phyloP scores from a whole-genome alignment of 1,140 invertebrate species.

The Macrotrachela quadricornifera region DNA sequence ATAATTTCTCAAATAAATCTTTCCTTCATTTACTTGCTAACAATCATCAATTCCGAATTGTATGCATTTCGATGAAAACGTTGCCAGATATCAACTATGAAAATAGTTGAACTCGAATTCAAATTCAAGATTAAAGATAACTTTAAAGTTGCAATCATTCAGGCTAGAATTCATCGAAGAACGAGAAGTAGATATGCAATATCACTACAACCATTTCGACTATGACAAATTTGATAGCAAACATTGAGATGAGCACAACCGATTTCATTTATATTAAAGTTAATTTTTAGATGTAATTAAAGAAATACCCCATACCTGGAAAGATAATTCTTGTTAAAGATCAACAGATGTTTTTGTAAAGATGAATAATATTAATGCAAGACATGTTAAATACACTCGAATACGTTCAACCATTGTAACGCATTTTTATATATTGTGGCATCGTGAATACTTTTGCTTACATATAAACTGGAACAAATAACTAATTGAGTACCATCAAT shows the following conservation, averaged over 20 bases:
- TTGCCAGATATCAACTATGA: constrained; percentile 37
- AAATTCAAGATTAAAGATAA: constrained; percentile 39
- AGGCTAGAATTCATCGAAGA: constrained; percentile 27
- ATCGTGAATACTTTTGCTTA: constrained; percentile 34
- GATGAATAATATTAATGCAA: constrained; percentile 37
- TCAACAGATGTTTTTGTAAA: constrained; percentile 40
- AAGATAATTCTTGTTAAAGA: constrained; percentile 35
- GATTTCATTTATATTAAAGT: not conserved
- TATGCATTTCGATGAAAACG: constrained; percentile 30
- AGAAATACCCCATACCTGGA: constrained; percentile 16
- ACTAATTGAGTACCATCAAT: constrained; percentile 36
- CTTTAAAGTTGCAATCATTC: constrained; percentile 38
- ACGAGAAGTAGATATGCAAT: constrained; percentile 23
- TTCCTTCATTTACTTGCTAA: constrained; percentile 24
- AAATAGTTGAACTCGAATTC: constrained; percentile 36
- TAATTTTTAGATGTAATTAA: not conserved
- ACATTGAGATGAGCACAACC: constrained; percentile 10
- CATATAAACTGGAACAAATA: constrained; percentile 40
- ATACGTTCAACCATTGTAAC: constrained; percentile 38
- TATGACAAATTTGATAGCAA: constrained; percentile 17
- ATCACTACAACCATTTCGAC: constrained; percentile 19
- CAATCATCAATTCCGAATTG: constrained; percentile 33
- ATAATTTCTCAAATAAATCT: not conserved
- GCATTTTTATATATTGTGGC: constrained; percentile 36
- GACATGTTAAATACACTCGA: constrained; percentile 34